phyloP scores from a whole-genome alignment of 2,113 vertebrate species.

The Nothoprocta perdicaria region DNA sequence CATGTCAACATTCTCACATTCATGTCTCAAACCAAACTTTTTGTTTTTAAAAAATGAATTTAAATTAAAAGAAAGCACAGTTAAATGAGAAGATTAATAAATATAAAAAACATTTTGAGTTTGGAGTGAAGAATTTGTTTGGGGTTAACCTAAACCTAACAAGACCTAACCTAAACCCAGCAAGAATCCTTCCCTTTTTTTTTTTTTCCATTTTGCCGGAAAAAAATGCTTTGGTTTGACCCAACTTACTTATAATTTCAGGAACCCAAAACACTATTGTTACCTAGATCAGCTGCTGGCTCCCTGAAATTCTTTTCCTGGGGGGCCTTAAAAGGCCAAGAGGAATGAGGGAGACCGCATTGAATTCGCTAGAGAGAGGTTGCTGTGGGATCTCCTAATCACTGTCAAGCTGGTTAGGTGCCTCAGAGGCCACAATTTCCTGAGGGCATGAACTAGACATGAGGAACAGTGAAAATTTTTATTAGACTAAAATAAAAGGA shows the following conservation, averaged over 20 bases:
- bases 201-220: not conserved
- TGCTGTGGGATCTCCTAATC: slow-evolving; percentile 24
- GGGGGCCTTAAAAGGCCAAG: slow-evolving; percentile 40
- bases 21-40: not conserved
- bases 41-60: not conserved
- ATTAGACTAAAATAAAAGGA: slow-evolving; percentile 17
- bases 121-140: slow-evolving; percentile 21
- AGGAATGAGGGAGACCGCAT: not conserved
- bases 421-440: not conserved
- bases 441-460: not conserved
- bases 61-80: slow-evolving; percentile 45
- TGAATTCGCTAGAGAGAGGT: not conserved
- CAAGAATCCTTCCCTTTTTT: not conserved
- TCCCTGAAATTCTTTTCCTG: slow-evolving; percentile 19
- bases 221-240: slow-evolving; percentile 40
- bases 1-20: slow-evolving; percentile 45
- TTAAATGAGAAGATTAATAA: slow-evolving; percentile 57
- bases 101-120: not conserved
- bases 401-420: not conserved
- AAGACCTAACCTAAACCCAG: not conserved
- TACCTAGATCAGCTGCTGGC: slow-evolving; percentile 21
- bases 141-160: not conserved
- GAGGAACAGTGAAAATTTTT: not conserved
- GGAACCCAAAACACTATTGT: slow-evolving; percentile 2
- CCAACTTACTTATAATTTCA: slow-evolving; percentile 53